Evolutionary conservation across 1,140 invertebrate species (phyloP).

Genomic region (Meteorus sp.): DNA sequence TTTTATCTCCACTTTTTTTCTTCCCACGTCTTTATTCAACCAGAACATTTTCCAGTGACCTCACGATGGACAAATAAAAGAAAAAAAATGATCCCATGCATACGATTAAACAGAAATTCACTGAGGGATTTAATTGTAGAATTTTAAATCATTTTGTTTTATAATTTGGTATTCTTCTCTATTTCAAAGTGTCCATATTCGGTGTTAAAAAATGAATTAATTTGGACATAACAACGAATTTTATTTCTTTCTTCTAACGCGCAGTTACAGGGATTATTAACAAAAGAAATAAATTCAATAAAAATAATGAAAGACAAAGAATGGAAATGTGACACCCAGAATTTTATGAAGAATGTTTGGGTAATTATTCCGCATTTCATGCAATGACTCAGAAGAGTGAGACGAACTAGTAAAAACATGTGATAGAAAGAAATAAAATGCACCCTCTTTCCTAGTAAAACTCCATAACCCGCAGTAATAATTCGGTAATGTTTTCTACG

Average conservation of each 20-base stretch:
- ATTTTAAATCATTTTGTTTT: no score
- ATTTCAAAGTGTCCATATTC: no score
- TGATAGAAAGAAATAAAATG: no score
- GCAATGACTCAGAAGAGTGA: slow-evolving; percentile 24
- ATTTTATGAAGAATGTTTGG: slow-evolving; percentile 21
- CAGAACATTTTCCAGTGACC: no score
- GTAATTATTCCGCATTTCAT: slow-evolving; percentile 32
- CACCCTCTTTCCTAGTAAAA: slow-evolving; percentile 30
- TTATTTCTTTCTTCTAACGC: not conserved
- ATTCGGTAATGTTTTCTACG: slow-evolving; percentile 36
- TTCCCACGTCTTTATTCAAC: no score
- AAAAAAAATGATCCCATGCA: no score
- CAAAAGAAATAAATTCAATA: not conserved
- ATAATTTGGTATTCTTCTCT: no score
- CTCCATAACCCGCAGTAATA: slow-evolving; percentile 27
- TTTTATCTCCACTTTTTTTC: no score
- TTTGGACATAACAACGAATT: not conserved
- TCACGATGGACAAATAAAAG: no score
- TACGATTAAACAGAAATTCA: no score
- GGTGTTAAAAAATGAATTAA: not conserved
- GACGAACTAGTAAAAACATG: slow-evolving; percentile 3
- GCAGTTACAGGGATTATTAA: not conserved
- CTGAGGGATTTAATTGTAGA: no score
- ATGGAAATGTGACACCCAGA: slow-evolving; percentile 25
- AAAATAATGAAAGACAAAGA: slow-evolving; percentile 16